Percentiles rank a stretch among this genome's conserved stretches.
These are phyloP conservation scores for Coregonus clupeaformis DNA, from an alignment of 2,113 vertebrate species.

Conservation along the genomic window DNA sequence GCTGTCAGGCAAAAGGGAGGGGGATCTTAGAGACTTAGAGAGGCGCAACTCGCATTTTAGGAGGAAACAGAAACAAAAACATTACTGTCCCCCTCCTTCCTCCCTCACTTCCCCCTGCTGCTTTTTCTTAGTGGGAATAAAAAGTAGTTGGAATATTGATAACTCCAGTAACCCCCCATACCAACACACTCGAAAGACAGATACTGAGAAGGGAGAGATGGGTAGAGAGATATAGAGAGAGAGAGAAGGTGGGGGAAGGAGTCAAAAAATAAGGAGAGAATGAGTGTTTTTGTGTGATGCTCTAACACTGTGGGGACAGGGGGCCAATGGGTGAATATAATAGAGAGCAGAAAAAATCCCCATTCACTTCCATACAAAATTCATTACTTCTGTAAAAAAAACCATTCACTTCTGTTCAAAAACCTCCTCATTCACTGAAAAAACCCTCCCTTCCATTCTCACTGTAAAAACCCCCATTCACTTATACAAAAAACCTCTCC, in stretches of 20 bases:
- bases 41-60: conserved; percentile 46
- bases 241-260: conserved; percentile 38
- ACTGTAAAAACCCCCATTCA: no score
- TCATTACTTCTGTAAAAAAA: no score
- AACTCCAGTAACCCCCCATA: conserved; percentile 23
- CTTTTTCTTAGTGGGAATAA: conserved; percentile 60
- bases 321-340: conserved; percentile 87
- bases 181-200: conserved; percentile 41
- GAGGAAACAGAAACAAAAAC: conserved; percentile 2
- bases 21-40: conserved; percentile 13
- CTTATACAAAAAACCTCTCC: conserved; percentile 83
- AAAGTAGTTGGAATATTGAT: conserved; percentile 30
- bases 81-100: conserved; percentile 9
- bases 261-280: conserved; percentile 5
- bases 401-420: no score
- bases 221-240: conserved; percentile 55
- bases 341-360: conserved; percentile 88
- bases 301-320: conserved; percentile 85
- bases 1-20: conserved; percentile 18
- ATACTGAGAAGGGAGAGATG: conserved; percentile 34
- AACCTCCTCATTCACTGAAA: no score
- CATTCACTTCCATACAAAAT: no score
- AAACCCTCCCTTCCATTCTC: no score
- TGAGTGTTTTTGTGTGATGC: conserved; percentile 81
- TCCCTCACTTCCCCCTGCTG: neutral